A percentile compares a stretch with the other conserved stretches of the same genome.
Conservation (phyloP, 2,888 invertebrate genomes). For the Hermodice carunculata region DNA sequence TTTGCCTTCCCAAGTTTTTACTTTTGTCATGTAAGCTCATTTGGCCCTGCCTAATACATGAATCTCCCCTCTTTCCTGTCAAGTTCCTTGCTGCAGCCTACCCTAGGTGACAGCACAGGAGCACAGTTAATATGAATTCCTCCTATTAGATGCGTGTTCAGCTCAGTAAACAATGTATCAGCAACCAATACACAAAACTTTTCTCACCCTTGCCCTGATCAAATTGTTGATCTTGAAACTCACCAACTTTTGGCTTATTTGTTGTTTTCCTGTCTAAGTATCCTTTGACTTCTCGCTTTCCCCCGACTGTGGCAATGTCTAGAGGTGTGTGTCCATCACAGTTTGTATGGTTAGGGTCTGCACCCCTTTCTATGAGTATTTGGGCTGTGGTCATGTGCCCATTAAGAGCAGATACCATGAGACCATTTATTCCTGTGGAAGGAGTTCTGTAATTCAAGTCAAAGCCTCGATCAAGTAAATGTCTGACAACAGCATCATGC, state of each 20-base stretch:
- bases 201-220: neutral
- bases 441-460: constrained; percentile 66
- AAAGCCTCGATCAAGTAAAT: constrained; percentile 64
- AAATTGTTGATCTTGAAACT: constrained; percentile 20
- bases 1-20: no score
- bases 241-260: constrained; percentile 61
- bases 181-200: neutral
- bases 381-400: constrained; percentile 69
- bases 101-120: no score
- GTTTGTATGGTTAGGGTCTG: constrained; percentile 66
- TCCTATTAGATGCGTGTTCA: no score
- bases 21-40: no score
- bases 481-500: constrained; percentile 65
- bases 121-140: no score
- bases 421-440: constrained; percentile 63
- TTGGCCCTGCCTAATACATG: no score
- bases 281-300: constrained; percentile 57
- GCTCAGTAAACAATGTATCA: no score
- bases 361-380: constrained; percentile 68
- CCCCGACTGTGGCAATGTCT: constrained; percentile 63
- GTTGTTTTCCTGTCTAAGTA: constrained; percentile 68
- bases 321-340: constrained; percentile 67
- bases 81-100: no score
- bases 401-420: constrained; percentile 69
- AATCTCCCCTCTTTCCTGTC: no score